These are phyloP conservation scores for Corvus cornix DNA, from an alignment of 2,113 vertebrate species.

Conservation along the genomic window DNA sequence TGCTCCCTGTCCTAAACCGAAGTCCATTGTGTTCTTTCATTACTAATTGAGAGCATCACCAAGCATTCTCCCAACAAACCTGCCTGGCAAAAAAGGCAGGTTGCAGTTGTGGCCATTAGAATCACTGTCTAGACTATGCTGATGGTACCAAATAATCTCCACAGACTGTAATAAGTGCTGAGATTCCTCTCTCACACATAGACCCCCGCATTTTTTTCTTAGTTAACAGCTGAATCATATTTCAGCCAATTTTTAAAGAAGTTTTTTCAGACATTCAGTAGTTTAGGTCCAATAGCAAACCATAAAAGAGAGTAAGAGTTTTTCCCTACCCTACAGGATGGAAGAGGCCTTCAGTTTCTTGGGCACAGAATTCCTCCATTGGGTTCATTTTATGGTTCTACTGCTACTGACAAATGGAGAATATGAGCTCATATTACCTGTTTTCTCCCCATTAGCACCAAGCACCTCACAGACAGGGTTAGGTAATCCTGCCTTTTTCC, in stretches of 20 bases:
- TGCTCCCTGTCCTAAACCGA: background rate
- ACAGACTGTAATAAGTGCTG: background rate
- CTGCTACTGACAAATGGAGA: background rate
- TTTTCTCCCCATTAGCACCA: background rate
- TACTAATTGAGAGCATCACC: background rate
- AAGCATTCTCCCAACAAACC: background rate
- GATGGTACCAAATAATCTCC: background rate
- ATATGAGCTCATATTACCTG: background rate
- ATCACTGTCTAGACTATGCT: background rate
- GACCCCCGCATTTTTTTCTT: background rate
- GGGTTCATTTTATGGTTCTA: background rate
- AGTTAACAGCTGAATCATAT: background rate
- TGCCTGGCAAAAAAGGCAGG: background rate
- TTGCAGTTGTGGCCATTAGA: background rate
- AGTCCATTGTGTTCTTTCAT: fast-evolving
- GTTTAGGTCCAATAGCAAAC: background rate
- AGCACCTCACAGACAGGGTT: background rate
- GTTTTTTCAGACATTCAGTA: background rate
- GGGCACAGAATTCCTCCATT: background rate
- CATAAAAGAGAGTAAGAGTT: background rate
- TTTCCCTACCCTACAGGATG: background rate
- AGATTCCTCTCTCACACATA: background rate
- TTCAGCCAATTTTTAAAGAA: background rate
- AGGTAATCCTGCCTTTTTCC: background rate
- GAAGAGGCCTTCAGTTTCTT: background rate